Evolutionary conservation across 1,140 invertebrate genomes (phyloP).

Genomic region (Steinernema feltiae): DNA sequence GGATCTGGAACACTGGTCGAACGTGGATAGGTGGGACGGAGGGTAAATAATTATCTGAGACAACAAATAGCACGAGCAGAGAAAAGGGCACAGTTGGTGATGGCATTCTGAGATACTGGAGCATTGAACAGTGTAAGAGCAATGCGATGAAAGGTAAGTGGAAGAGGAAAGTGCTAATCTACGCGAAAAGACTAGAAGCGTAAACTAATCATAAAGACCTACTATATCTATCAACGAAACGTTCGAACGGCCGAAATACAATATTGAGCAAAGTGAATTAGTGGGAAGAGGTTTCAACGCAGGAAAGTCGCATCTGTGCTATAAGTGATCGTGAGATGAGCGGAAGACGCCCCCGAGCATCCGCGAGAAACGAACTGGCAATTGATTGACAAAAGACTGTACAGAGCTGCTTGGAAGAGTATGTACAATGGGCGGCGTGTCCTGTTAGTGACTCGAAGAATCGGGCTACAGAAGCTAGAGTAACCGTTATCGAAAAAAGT

Average conservation of each 20-base stretch:
- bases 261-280: background rate
- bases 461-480: background rate
- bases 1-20: background rate
- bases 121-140: background rate
- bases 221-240: too few species aligned
- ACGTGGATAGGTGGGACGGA: background rate
- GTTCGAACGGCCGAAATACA: background rate
- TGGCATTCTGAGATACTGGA: background rate
- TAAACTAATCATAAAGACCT: too few species aligned
- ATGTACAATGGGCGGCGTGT: background rate
- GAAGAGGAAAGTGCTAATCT: background rate
- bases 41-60: background rate
- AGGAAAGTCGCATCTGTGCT: background rate
- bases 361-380: background rate
- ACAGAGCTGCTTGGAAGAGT: background rate
- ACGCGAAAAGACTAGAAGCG: too few species aligned
- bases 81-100: slow-evolving; percentile 6
- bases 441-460: too few species aligned
- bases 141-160: background rate
- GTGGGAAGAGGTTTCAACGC: slow-evolving; percentile 5
- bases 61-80: slow-evolving; percentile 10
- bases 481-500: background rate
- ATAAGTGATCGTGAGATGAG: background rate
- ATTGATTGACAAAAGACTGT: background rate
- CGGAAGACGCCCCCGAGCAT: background rate